Percentiles rank a stretch among this genome's conserved stretches.
Evolutionary conservation across 2,797 vertebrate species (phyloP).

Genomic region (Poeciliopsis gracilis): DNA sequence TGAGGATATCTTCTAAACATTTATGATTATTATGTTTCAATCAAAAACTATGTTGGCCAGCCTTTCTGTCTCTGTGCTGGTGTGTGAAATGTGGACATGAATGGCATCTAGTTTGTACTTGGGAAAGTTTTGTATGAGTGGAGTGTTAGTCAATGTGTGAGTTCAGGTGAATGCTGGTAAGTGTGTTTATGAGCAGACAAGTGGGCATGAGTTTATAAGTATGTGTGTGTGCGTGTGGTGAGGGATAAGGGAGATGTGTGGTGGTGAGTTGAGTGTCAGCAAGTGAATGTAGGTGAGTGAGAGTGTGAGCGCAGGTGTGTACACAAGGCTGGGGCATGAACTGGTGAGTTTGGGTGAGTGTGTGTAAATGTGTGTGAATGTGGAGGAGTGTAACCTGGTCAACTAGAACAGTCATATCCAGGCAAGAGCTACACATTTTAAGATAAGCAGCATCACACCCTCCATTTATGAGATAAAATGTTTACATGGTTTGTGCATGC

Average conservation of each 20-base stretch:
- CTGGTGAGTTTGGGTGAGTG: background rate
- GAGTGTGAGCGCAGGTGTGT: background rate
- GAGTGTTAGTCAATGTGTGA: conserved; percentile 43
- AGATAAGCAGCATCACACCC: conserved; percentile 14
- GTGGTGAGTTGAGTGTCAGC: conserved; percentile 10
- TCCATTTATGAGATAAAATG: conserved; percentile 56
- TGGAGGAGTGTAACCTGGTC: no score
- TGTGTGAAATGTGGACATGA: conserved; percentile 51
- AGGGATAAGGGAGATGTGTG: background rate
- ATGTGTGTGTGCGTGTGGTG: no score
- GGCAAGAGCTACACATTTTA: conserved; percentile 13
- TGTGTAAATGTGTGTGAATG: background rate
- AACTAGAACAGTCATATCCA: background rate
- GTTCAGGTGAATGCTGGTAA: conserved; percentile 16
- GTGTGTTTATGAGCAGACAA: conserved; percentile 8
- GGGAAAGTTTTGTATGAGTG: conserved; percentile 54
- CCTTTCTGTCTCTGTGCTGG: conserved; percentile 12
- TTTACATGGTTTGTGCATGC: conserved; percentile 82
- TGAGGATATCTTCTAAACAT: conserved; percentile 32
- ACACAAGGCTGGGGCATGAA: background rate
- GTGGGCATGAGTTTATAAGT: background rate
- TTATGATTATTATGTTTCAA: conserved; percentile 24
- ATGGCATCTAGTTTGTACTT: conserved; percentile 65
- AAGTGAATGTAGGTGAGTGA: conserved; percentile 6
- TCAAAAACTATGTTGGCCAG: conserved; percentile 32